Evolutionary conservation across 1,140 invertebrate species (phyloP).

Genomic region (Mamestra configurata): DNA sequence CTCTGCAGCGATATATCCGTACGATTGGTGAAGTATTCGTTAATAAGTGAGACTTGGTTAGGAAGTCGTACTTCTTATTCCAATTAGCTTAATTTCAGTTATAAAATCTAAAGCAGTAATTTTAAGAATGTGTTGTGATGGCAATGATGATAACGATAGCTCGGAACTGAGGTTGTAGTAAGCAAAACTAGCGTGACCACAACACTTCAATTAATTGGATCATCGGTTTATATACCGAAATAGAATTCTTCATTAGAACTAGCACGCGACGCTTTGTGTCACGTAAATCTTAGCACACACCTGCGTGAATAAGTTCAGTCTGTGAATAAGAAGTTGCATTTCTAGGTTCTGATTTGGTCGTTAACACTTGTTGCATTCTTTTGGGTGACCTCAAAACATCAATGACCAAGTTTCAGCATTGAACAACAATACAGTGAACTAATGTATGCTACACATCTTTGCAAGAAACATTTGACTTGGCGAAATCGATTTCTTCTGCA

Average conservation of each 20-base stretch:
- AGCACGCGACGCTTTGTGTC: background rate
- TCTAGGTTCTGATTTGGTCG: background rate
- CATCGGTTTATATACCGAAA: constrained; percentile 5
- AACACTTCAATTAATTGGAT: constrained; percentile 3
- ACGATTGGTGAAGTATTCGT: background rate
- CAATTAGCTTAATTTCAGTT: background rate
- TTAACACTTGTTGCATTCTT: background rate
- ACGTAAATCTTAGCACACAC: background rate
- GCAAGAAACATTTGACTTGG: background rate
- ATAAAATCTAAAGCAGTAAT: background rate
- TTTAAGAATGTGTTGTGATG: background rate
- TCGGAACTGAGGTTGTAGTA: background rate
- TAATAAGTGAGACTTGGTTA: background rate
- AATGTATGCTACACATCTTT: constrained; percentile 2
- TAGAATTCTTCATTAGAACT: constrained; percentile 20
- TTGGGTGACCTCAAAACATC: background rate
- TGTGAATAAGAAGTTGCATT: background rate
- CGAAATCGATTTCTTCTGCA: constrained; percentile 20
- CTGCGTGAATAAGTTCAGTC: background rate
- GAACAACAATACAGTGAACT: background rate
- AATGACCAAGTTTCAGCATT: background rate
- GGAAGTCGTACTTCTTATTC: background rate
- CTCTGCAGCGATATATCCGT: background rate
- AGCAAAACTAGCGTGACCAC: background rate
- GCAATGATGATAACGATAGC: background rate